phyloP scores from a whole-genome alignment of 2,888 invertebrate genomes.

The Chymomyza caudatula region DNA sequence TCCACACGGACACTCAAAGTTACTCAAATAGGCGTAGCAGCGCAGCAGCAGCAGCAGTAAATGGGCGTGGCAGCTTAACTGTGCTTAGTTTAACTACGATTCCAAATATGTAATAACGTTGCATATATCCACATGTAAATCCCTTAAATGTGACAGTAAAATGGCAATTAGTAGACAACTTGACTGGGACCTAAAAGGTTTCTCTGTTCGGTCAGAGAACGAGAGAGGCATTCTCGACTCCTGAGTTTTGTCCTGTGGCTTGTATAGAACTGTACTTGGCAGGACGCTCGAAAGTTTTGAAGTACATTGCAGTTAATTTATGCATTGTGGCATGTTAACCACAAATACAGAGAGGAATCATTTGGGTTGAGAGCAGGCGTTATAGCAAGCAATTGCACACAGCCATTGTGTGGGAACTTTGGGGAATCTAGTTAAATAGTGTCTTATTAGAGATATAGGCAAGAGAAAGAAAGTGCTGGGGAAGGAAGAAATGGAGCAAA shows the following conservation, averaged over 20 bases:
- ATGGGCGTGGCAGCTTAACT: neutral
- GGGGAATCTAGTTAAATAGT: neutral
- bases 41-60: too few relatives aligned
- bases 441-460: too few relatives aligned
- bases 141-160: constrained; percentile 65
- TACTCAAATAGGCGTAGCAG: neutral
- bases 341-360: neutral
- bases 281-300: neutral
- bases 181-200: constrained; percentile 22
- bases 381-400: neutral
- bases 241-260: neutral
- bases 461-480: too few relatives aligned
- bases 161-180: constrained; percentile 60
- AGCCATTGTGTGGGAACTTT: neutral
- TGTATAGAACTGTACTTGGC: neutral
- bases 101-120: constrained; percentile 47
- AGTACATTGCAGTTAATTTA: constrained; percentile 24
- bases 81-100: constrained; percentile 12
- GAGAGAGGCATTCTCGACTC: constrained; percentile 7
- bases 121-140: constrained; percentile 64
- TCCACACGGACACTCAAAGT: constrained; percentile 30
- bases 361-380: neutral
- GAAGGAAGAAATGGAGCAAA: too few relatives aligned
- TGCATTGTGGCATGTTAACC: constrained; percentile 15
- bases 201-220: neutral